Evolutionary conservation across 2,888 invertebrate genomes (phyloP).

Genomic region (Heteromurus nitidus): DNA sequence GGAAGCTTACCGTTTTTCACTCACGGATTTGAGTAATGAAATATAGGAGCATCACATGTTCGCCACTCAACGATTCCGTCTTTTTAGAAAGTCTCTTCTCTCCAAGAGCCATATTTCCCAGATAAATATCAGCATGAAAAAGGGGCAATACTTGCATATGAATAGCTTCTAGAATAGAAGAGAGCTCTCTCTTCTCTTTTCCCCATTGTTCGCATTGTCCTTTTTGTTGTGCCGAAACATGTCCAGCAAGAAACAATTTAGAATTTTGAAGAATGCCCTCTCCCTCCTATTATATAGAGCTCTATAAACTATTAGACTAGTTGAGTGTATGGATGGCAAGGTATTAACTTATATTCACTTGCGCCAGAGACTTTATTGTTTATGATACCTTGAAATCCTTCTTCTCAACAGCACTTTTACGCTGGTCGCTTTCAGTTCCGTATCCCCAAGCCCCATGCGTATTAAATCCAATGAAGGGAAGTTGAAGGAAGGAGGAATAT

Average conservation of each 20-base stretch:
- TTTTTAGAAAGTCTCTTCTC: not conserved
- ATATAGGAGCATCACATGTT: slow-evolving; percentile 20
- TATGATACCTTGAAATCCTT: slow-evolving; percentile 47
- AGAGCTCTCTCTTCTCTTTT: no score
- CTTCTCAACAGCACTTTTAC: slow-evolving; percentile 29
- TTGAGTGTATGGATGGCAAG: slow-evolving; percentile 17
- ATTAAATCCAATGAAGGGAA: slow-evolving; percentile 43
- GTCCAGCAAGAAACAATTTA: slow-evolving; percentile 37
- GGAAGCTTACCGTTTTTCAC: not conserved
- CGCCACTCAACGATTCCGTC: not conserved
- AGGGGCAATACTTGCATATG: slow-evolving; percentile 45
- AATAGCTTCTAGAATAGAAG: no score
- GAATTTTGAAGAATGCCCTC: not conserved
- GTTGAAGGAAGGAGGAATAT: slow-evolving; percentile 52
- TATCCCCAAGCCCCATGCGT: not conserved
- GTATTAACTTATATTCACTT: no score
- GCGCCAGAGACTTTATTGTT: no score
- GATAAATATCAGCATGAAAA: slow-evolving; percentile 53
- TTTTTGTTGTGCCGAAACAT: slow-evolving; percentile 9
- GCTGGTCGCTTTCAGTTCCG: not conserved
- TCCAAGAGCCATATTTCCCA: slow-evolving; percentile 6
- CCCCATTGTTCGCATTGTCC: slow-evolving; percentile 32
- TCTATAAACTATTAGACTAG: no score
- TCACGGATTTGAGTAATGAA: no score
- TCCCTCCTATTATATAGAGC: no score